Evolutionary conservation across 2,888 invertebrate species (phyloP).

Genomic region (Trichacis sp.): DNA sequence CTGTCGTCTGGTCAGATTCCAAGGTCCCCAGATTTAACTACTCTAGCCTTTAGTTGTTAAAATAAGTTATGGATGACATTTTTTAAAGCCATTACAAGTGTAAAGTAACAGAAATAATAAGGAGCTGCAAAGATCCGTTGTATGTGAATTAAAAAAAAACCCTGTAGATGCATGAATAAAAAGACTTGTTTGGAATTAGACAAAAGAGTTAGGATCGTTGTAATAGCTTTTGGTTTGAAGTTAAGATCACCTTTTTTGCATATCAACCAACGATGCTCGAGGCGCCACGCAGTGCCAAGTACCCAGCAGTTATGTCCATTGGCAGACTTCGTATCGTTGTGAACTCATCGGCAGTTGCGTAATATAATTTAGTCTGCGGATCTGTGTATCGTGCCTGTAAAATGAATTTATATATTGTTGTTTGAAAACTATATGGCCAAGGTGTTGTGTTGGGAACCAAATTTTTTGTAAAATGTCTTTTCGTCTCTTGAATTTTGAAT

Average conservation of each 20-base stretch:
- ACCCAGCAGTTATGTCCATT: constrained; percentile 92
- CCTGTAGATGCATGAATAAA: constrained; percentile 7
- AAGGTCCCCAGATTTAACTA: constrained; percentile 16
- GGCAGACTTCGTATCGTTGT: constrained; percentile 86
- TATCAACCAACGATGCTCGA: constrained; percentile 79
- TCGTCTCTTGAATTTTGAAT: constrained; percentile 38
- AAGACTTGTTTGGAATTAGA: background rate
- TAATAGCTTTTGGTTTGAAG: background rate
- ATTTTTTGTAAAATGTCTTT: constrained; percentile 35
- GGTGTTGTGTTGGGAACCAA: constrained; percentile 39
- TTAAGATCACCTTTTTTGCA: too few species aligned
- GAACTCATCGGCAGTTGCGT: constrained; percentile 89
- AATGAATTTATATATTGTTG: constrained; percentile 20
- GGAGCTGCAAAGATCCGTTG: constrained; percentile 6
- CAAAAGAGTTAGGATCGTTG: background rate
- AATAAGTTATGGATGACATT: constrained; percentile 61
- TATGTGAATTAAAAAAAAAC: constrained; percentile 2
- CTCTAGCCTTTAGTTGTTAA: constrained; percentile 57
- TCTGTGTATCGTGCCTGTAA: constrained; percentile 85
- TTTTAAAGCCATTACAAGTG: constrained; percentile 59
- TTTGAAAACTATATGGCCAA: constrained; percentile 14
- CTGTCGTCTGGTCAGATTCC: background rate
- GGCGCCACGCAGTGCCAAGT: constrained; percentile 86
- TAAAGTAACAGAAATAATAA: constrained; percentile 53
- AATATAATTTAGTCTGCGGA: constrained; percentile 89